These are phyloP conservation scores for Pantherophis vulpinus DNA, from an alignment of 2,797 vertebrate species.

Conservation along the genomic window DNA sequence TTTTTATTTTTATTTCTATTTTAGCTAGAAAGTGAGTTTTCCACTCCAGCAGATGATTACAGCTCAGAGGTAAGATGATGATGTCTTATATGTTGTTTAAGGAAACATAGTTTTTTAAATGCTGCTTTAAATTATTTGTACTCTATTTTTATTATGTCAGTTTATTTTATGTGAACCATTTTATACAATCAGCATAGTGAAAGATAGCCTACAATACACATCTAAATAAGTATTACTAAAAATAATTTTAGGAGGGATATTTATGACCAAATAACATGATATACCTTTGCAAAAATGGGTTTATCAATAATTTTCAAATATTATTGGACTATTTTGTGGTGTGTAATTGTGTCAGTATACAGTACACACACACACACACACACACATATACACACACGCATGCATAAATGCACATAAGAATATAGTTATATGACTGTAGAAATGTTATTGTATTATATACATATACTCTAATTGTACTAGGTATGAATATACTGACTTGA, in stretches of 20 bases:
- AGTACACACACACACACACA: neutral
- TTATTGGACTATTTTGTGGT: neutral
- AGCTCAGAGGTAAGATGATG: conserved; percentile 88
- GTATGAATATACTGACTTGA: neutral
- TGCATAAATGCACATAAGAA: neutral
- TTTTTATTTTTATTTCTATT: conserved; percentile 57
- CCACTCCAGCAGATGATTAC: conserved; percentile 91
- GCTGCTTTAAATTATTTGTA: neutral
- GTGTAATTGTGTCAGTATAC: neutral
- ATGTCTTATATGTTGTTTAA: neutral
- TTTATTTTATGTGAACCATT: neutral
- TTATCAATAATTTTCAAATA: neutral
- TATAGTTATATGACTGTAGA: neutral
- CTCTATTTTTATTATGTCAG: neutral
- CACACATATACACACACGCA: neutral
- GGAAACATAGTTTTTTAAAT: neutral
- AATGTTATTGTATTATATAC: neutral
- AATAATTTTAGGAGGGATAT: neutral
- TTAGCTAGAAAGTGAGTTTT: conserved; percentile 92
- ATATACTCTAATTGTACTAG: conserved; percentile 44
- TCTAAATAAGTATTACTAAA: neutral
- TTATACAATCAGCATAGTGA: neutral
- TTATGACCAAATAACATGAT: neutral
- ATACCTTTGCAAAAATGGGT: neutral
- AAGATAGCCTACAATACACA: neutral